Conservation (phyloP, 2,888 invertebrate genomes). For the Diaperis boleti region DNA sequence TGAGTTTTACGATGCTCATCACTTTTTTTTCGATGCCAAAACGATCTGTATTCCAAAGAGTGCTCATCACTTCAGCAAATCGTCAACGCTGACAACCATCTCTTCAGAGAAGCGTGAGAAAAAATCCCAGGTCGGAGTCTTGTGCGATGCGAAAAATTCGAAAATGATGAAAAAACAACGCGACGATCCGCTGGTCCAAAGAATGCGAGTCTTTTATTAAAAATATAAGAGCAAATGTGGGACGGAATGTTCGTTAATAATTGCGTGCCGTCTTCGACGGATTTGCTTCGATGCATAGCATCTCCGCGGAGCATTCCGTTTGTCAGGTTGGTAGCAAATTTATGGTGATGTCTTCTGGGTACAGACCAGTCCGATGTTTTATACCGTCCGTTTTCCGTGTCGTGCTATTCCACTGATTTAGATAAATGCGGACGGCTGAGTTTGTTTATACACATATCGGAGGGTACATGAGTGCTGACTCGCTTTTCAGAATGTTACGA, state of each 20-base stretch:
- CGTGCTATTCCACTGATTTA: constrained; percentile 40
- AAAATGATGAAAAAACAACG: constrained; percentile 25
- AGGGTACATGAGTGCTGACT: constrained; percentile 12
- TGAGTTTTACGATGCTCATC: too few species aligned
- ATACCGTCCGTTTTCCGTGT: constrained; percentile 38
- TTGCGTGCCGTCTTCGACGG: constrained; percentile 52
- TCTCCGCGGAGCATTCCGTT: constrained; percentile 53
- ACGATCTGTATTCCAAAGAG: too few species aligned
- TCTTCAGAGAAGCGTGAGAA: constrained; percentile 32
- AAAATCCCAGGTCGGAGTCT: not conserved
- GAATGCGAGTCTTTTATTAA: constrained; percentile 39
- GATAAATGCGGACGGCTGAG: constrained; percentile 33
- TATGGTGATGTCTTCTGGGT: constrained; percentile 51
- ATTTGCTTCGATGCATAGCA: constrained; percentile 51
- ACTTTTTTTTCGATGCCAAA: too few species aligned
- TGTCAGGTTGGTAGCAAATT: constrained; percentile 56
- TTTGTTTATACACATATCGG: constrained; percentile 26
- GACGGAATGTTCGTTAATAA: constrained; percentile 49
- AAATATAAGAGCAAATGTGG: constrained; percentile 35
- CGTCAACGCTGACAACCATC: constrained; percentile 13
- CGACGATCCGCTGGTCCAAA: constrained; percentile 25
- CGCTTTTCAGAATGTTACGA: not conserved
- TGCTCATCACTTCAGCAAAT: too few species aligned
- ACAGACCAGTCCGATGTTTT: constrained; percentile 42
- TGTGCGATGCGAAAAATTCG: constrained; percentile 28